Evolutionary conservation across 1,140 invertebrate genomes (phyloP), one percentile per base, ranked within the genome.

Genomic region (Meloidogyne floridensis): DNA sequence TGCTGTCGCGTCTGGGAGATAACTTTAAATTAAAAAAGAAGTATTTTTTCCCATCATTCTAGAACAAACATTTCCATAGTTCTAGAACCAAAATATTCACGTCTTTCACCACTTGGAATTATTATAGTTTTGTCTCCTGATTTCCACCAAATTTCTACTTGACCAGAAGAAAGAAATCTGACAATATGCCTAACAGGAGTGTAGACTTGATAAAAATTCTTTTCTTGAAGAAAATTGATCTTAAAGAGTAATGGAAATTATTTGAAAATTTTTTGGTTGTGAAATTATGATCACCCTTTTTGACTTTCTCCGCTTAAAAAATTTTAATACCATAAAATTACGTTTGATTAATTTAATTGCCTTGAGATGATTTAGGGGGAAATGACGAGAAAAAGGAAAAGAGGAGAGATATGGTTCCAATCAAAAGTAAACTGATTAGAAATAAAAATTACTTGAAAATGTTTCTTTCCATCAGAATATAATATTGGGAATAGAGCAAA

Each of bases 11-110:
- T 51, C n/a, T 65, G 77, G 77, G n/a, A 70, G 42, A 47, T 59
- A 79, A 32, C 77, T 10, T 42, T 43, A 70, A 77, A 10, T 4
- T 32, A 9, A 79, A 76, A n/a, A 13, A 3, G 51, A 47, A 47
- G n/a, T n/a, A n/a, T n/a, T n/a, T n/a, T n/a, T n/a, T n/a, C n/a
- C n/a, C n/a, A n/a, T n/a, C n/a, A n/a, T n/a, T n/a, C n/a, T n/a
- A n/a, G n/a, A 47, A 43, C 75, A 42, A 20, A 79, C 77, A 79
- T 79, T 79, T 79, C 77, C 18, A 79, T 79, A 10, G n/a, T n/a
- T 20, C 8, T 71, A 79, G 71, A 5, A 71, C 18, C 65, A 71
- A 53, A 79, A n/a, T 71, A 13, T 43, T 79, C 77, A 71, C 77
- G 77, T 2, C 77, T 42, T 51, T 79, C 77, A 51, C 59, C 59